Evolutionary conservation across 1,140 invertebrate species (phyloP).

Genomic region (Chionoecetes opilio): DNA sequence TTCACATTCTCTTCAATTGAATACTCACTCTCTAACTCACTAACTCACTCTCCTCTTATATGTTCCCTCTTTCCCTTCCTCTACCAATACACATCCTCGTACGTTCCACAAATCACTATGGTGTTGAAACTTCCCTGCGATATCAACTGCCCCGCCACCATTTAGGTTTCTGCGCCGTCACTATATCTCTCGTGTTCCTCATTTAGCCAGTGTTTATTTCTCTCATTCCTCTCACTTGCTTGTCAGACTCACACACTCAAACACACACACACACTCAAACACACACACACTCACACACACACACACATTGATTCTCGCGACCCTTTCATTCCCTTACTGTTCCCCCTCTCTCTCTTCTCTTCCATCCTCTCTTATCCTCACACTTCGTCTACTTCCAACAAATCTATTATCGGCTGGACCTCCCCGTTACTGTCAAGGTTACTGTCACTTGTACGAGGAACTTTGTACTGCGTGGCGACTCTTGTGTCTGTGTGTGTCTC

Average conservation of each 20-base stretch:
- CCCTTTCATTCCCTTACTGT: background rate
- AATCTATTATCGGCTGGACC: too few species aligned
- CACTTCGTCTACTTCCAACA: background rate
- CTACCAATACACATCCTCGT: too few species aligned
- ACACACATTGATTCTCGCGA: background rate
- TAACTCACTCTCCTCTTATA: constrained; percentile 23
- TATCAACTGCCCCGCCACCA: too few species aligned
- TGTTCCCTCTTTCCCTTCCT: too few species aligned
- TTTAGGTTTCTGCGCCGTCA: too few species aligned
- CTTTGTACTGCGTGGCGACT: too few species aligned
- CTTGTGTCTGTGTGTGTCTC: too few species aligned
- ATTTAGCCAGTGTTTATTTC: background rate
- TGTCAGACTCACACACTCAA: background rate
- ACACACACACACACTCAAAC: background rate
- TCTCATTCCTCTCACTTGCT: constrained; percentile 19
- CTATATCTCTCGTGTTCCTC: background rate
- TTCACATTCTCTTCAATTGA: too few species aligned
- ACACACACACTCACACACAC: background rate
- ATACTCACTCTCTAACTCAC: background rate
- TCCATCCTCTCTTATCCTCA: background rate
- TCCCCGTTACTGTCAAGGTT: too few species aligned
- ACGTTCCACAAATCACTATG: too few species aligned
- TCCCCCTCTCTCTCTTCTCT: background rate
- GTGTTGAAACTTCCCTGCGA: too few species aligned
- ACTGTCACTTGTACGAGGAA: too few species aligned